phyloP scores from a whole-genome alignment of 2,113 vertebrate genomes.

The Sinocyclocheilus anophthalmus region DNA sequence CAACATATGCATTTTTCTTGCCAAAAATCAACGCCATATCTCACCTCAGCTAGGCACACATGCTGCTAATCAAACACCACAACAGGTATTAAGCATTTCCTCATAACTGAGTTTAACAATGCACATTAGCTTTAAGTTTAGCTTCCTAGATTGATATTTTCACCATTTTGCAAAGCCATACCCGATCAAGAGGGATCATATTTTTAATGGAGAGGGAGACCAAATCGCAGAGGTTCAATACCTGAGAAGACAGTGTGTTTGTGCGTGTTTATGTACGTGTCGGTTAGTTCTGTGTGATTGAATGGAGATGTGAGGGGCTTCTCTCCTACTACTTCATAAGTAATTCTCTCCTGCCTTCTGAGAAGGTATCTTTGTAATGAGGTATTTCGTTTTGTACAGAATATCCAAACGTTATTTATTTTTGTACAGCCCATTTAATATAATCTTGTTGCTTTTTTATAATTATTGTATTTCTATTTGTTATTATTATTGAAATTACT shows the following conservation, averaged over 20 bases:
- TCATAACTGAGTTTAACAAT: neutral
- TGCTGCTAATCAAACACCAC: too few relatives aligned
- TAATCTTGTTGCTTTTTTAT: too few relatives aligned
- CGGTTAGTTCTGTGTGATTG: constrained; percentile 35
- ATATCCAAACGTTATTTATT: too few relatives aligned
- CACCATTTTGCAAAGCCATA: constrained; percentile 64
- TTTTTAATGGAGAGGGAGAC: constrained; percentile 60
- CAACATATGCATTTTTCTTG: too few relatives aligned
- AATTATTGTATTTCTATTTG: too few relatives aligned
- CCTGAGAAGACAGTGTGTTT: too few relatives aligned
- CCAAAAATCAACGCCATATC: too few relatives aligned
- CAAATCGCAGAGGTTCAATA: constrained; percentile 63
- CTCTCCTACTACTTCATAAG: constrained; percentile 94
- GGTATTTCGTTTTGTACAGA: constrained; percentile 15
- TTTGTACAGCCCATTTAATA: too few relatives aligned
- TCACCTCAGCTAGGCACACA: too few relatives aligned
- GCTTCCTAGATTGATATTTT: constrained; percentile 39
- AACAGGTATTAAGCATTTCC: too few relatives aligned
- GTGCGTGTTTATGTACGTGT: constrained; percentile 29
- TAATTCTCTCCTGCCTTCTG: constrained; percentile 89
- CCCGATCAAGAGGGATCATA: constrained; percentile 57
- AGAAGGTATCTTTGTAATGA: constrained; percentile 85
- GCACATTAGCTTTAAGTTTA: constrained; percentile 23
- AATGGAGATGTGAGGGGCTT: constrained; percentile 72
- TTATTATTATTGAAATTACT: too few relatives aligned